Evolutionary conservation across 2,113 vertebrate genomes (phyloP), one percentile per base, ranked within the genome.

Genomic region (Uropsilus gracilis): DNA sequence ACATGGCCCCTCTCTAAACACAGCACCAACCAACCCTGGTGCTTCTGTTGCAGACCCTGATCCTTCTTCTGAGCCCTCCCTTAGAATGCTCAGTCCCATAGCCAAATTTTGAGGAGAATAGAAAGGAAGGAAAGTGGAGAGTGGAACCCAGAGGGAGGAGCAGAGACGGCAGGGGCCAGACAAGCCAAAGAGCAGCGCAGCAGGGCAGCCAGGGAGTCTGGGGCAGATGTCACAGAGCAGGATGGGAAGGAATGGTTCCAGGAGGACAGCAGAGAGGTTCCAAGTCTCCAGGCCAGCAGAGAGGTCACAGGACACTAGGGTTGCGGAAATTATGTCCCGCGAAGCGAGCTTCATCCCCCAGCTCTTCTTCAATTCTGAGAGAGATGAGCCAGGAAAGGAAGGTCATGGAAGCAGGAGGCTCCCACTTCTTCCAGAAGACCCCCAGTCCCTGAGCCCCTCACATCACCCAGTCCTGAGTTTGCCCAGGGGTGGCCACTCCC

Each of bases 311-410:
- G 97, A 98, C 99, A 53, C 99, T 99, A 86, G 99, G 99, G 91
- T 99, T 99, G 93, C 99, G 99, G 72, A 99, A 99, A 98, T 99
- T 99, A 97, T 99, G 99, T 94, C 99, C 99, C 0, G 99, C 99
- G 55, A 99, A 99, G 95, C 98, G 99, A 80, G 99, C 99, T 98
- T 99, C 99, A 0, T 99, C 99, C 0, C 99, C 99, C 82, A 99
- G 97, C 96, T 99, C 99, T 95, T 99, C 99, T 96, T 99, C 99
- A 96, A 99, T 99, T 98, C 99, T 99, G 98, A 97, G 87, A 92
- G 91, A 96, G 18, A 90, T 1, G 34, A 95, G 22, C 63, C 42
- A 71, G 72, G 95, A 59, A 96, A 6, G 91, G 30, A 86, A 80
- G 13, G 10, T 94, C 71, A 83, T 37, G n/a, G 48, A 53, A 12